A percentile compares a stretch with the other conserved stretches of the same genome.
Conservation (phyloP, 2,797 vertebrate genomes). For the Coendou prehensilis region DNA sequence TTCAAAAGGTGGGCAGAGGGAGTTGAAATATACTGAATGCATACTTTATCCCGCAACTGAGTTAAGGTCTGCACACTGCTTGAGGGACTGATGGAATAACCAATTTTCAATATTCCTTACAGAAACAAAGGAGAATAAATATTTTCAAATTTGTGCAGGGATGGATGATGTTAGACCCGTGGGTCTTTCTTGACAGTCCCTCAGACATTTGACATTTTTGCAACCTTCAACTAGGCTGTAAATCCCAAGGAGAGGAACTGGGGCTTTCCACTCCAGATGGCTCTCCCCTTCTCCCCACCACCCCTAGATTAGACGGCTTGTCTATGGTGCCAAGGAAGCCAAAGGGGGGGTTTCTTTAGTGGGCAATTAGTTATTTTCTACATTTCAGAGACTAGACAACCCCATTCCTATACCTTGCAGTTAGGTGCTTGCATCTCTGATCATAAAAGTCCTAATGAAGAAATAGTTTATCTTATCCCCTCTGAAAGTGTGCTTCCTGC, state of each 20-base stretch:
- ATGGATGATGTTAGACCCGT: conserved; percentile 19
- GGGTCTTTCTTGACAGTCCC: conserved; percentile 14
- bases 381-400: neutral
- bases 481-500: conserved; percentile 41
- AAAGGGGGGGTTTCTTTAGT: conserved; percentile 17
- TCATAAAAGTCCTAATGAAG: conserved; percentile 31
- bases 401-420: neutral
- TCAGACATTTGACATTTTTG: conserved; percentile 52
- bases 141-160: conserved; percentile 21
- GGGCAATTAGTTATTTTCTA: neutral
- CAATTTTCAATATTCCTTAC: conserved; percentile 65
- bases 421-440: conserved; percentile 50
- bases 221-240: conserved; percentile 24
- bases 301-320: neutral
- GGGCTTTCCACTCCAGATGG: neutral
- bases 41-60: conserved; percentile 21
- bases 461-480: neutral
- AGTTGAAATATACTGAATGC: conserved; percentile 16
- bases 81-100: conserved; percentile 11
- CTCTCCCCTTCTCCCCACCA: neutral
- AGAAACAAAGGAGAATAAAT: conserved; percentile 58
- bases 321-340: neutral
- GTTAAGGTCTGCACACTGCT: conserved; percentile 27
- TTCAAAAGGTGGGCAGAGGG: neutral
- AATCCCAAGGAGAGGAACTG: conserved; percentile 20